Percentiles rank a stretch among this genome's conserved stretches.
Conservation (phyloP, 2,888 invertebrate species). For the Tubiluchus corallicola region DNA sequence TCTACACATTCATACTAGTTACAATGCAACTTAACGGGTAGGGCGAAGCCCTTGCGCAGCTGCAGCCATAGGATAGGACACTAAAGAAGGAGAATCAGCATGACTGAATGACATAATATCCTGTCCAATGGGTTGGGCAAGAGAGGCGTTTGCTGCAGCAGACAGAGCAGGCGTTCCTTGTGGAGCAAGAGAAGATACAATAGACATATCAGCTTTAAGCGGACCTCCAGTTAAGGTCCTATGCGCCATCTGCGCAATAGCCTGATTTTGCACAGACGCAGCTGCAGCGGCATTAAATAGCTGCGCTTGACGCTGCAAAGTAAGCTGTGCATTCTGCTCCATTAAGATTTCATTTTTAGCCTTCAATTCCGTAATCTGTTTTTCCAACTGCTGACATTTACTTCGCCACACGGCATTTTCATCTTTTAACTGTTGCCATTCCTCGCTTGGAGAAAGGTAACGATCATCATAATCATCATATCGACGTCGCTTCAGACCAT, state of each 20-base stretch:
- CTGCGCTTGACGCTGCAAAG: slow-evolving; percentile 26
- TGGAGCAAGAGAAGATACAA: neutral
- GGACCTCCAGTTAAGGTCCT: no score
- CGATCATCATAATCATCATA: slow-evolving; percentile 6
- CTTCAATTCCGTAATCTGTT: slow-evolving; percentile 47
- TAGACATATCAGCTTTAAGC: no score
- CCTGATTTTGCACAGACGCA: neutral
- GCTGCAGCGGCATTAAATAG: no score
- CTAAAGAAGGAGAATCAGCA: neutral
- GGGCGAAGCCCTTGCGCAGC: neutral
- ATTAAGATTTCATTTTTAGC: slow-evolving; percentile 58
- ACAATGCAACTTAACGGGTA: no score
- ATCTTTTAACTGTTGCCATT: slow-evolving; percentile 34
- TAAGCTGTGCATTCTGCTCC: slow-evolving; percentile 52
- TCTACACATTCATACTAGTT: no score
- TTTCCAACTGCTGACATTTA: slow-evolving; percentile 47
- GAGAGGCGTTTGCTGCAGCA: neutral
- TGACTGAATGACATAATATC: neutral
- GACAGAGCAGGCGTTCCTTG: neutral
- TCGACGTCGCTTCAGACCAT: slow-evolving; percentile 11
- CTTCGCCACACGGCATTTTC: slow-evolving; percentile 46
- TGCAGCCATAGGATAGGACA: neutral
- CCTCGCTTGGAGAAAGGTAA: slow-evolving; percentile 13
- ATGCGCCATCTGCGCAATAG: neutral
- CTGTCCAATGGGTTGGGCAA: neutral